Evolutionary conservation across 2,113 vertebrate species (phyloP).

Genomic region (Neofelis nebulosa): DNA sequence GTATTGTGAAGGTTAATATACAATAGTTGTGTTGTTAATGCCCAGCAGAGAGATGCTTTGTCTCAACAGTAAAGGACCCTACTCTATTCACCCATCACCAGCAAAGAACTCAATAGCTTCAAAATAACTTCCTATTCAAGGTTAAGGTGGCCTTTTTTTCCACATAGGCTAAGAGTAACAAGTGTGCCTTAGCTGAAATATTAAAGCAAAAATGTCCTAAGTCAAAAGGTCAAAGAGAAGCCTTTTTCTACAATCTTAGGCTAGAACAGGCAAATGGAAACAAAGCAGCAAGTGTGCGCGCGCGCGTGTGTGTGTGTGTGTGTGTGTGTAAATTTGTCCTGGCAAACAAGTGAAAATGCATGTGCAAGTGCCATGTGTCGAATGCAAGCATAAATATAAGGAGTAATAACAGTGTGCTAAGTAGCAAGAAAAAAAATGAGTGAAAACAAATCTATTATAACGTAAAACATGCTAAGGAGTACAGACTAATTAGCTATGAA

Average conservation of each 20-base stretch:
- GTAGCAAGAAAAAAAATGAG: neutral
- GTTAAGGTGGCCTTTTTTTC: neutral
- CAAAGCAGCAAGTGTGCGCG: too few species aligned
- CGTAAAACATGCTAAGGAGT: neutral
- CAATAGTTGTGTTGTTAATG: neutral
- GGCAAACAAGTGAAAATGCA: conserved; percentile 21
- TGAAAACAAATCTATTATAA: conserved; percentile 35
- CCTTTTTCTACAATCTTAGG: neutral
- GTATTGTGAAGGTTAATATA: neutral
- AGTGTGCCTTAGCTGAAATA: neutral
- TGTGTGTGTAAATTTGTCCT: neutral
- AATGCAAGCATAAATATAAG: conserved; percentile 18
- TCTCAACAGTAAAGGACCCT: conserved; percentile 46
- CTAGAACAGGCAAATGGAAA: neutral
- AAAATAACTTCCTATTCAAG: conserved; percentile 71
- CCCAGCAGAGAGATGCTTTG: neutral
- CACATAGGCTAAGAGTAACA: conserved; percentile 17
- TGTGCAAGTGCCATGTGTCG: neutral
- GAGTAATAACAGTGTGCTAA: conserved; percentile 21
- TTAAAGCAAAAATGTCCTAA: neutral
- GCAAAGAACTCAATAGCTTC: conserved; percentile 65
- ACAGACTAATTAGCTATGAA: conserved; percentile 21
- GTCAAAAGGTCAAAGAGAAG: conserved; percentile 15
- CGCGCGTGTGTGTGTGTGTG: too few species aligned
- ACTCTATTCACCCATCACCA: conserved; percentile 58